Conservation (phyloP, 2,888 invertebrate species). For the Athrips mouffetella region DNA sequence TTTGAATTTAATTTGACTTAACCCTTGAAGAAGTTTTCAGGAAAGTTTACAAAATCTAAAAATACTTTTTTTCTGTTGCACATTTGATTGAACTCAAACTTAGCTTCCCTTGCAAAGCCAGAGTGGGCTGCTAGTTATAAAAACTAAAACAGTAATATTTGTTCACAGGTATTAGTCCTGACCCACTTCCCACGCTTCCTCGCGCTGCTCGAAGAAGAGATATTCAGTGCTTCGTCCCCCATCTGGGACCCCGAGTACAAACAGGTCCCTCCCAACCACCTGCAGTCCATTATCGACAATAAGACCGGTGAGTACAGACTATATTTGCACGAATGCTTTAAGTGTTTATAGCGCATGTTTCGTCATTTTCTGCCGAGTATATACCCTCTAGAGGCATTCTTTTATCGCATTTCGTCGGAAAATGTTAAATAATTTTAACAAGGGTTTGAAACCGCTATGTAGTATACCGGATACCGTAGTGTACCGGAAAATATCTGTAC, state of each 20-base stretch:
- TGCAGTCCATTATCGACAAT: conserved; percentile 80
- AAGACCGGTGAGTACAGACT: conserved; percentile 55
- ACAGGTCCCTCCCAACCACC: conserved; percentile 82
- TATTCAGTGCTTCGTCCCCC: conserved; percentile 90
- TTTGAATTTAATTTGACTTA: too few relatives aligned
- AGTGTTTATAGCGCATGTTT: neutral
- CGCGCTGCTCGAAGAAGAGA: conserved; percentile 91
- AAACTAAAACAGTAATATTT: neutral
- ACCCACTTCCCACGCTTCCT: conserved; percentile 96
- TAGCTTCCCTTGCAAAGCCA: neutral
- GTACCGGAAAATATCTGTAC: too few relatives aligned
- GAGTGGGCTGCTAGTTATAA: neutral
- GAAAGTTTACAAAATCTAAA: neutral
- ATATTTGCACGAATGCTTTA: neutral
- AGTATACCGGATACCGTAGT: too few relatives aligned
- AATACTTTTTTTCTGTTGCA: too few relatives aligned
- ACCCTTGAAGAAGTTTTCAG: too few relatives aligned
- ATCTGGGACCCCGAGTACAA: conserved; percentile 97
- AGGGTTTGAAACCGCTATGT: too few relatives aligned
- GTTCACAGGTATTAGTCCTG: conserved; percentile 81
- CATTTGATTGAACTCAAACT: neutral
- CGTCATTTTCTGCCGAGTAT: neutral
- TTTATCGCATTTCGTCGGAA: too few relatives aligned
- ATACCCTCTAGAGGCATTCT: too few relatives aligned
- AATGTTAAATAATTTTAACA: too few relatives aligned